These are phyloP conservation scores for Notodonta ziczac DNA, from an alignment of 2,888 invertebrate genomes.

Conservation along the genomic window DNA sequence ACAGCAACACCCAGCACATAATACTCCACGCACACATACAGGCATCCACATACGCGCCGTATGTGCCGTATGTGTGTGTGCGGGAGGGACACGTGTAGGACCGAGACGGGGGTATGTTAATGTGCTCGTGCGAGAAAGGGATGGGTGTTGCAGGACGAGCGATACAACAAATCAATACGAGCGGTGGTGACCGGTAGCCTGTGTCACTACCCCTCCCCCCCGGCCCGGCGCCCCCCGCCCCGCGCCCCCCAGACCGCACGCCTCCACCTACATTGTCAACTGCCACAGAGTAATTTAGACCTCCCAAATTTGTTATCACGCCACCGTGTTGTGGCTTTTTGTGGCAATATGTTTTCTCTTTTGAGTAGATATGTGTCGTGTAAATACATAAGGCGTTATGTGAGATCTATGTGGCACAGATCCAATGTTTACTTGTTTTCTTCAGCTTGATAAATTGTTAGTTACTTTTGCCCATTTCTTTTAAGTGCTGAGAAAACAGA, in stretches of 20 bases:
- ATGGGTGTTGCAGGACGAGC: slow-evolving; percentile 81
- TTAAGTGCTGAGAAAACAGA: not conserved
- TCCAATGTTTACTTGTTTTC: slow-evolving; percentile 18
- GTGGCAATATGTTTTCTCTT: slow-evolving; percentile 40
- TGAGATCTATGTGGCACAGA: slow-evolving; percentile 21
- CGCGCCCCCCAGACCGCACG: slow-evolving; percentile 72
- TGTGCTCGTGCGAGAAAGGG: slow-evolving; percentile 65
- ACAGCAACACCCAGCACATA: slow-evolving; percentile 50
- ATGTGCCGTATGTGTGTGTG: slow-evolving; percentile 73
- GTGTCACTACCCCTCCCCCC: slow-evolving; percentile 76
- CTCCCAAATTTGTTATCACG: slow-evolving; percentile 57
- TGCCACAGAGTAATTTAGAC: slow-evolving; percentile 73
- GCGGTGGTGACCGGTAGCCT: slow-evolving; percentile 85
- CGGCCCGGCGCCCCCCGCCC: slow-evolving; percentile 29
- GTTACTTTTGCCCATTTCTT: not conserved
- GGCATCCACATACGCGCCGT: slow-evolving; percentile 60
- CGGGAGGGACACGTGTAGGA: slow-evolving; percentile 69
- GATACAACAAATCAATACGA: slow-evolving; percentile 86
- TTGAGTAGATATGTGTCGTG: slow-evolving; percentile 34
- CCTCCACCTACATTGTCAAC: slow-evolving; percentile 82
- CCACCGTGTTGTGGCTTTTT: slow-evolving; percentile 46
- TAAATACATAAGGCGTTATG: slow-evolving; percentile 20
- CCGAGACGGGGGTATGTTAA: slow-evolving; percentile 47
- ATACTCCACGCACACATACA: slow-evolving; percentile 52
- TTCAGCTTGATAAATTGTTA: slow-evolving; percentile 5